Conservation (phyloP, 35 echinoderm and acorn worm species). For the Eucidaris tribuloides region DNA sequence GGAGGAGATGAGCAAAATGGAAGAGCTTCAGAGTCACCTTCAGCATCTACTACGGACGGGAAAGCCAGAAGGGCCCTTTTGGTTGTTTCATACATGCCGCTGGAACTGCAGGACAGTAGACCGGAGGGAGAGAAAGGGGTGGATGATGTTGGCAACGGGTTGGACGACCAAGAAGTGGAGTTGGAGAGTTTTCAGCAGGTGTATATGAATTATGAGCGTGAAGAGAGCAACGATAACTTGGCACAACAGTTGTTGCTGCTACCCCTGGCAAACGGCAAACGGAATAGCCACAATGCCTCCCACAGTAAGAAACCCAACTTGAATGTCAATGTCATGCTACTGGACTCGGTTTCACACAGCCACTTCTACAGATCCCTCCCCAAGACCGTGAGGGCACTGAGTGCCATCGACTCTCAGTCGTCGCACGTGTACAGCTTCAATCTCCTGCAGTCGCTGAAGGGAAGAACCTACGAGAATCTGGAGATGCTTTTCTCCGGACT, state of each 20-base stretch:
- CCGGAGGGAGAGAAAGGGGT: not conserved
- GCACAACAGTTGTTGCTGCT: conserved; percentile 69
- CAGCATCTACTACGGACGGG: conserved; percentile 20
- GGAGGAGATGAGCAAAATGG: conserved; percentile 34
- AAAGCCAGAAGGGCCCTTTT: conserved; percentile 17
- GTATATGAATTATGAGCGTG: not conserved
- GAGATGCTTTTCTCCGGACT: conserved; percentile 68
- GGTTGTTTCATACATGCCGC: conserved; percentile 85
- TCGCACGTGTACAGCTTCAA: conserved; percentile 73
- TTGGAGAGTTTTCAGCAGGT: not conserved
- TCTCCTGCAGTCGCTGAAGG: conserved; percentile 81
- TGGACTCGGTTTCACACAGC: conserved; percentile 90
- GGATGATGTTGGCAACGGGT: conserved; percentile 15
- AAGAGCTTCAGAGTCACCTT: conserved; percentile 39
- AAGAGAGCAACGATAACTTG: conserved; percentile 10
- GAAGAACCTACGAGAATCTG: conserved; percentile 77
- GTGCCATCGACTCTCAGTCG: conserved; percentile 18
- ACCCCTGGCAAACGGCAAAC: conserved; percentile 30
- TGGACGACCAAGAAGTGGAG: not conserved
- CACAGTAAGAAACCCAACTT: conserved; percentile 11
- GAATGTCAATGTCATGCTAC: conserved; percentile 71
- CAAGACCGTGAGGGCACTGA: conserved; percentile 43
- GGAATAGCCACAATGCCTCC: not conserved
- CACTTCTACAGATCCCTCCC: conserved; percentile 82
- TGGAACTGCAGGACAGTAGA: not conserved